Percentiles rank a stretch among this genome's conserved stretches.
These are phyloP conservation scores for Macrosteles quadrilineatus DNA, from an alignment of 1,140 invertebrate species.

Conservation along the genomic window DNA sequence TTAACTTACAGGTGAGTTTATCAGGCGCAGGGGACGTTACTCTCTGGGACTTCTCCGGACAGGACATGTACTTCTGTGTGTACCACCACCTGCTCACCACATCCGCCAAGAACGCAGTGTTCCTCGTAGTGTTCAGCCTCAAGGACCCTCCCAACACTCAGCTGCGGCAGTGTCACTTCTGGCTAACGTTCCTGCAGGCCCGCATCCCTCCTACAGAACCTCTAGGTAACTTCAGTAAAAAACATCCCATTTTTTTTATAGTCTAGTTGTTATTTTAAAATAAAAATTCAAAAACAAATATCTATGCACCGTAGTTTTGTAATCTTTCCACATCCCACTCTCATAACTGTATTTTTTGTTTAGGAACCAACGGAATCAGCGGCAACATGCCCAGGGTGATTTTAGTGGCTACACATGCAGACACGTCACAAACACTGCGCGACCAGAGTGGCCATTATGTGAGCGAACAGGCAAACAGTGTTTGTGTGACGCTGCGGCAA, in stretches of 20 bases:
- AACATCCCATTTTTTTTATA: constrained; percentile 27
- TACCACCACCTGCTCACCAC: constrained; percentile 79
- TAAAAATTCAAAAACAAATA: no score
- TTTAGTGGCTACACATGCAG: constrained; percentile 69
- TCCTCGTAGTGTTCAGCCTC: constrained; percentile 74
- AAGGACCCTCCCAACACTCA: constrained; percentile 71
- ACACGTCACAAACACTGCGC: constrained; percentile 55
- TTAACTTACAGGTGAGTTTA: constrained; percentile 57
- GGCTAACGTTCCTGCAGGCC: constrained; percentile 78
- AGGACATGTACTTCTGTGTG: constrained; percentile 74
- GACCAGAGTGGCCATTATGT: constrained; percentile 59
- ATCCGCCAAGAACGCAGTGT: constrained; percentile 56
- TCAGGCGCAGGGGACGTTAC: constrained; percentile 64
- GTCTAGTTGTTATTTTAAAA: no score
- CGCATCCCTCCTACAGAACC: constrained; percentile 67
- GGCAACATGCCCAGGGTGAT: constrained; percentile 56
- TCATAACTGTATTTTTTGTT: no score
- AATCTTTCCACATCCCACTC: no score
- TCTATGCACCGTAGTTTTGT: no score
- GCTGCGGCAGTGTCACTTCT: constrained; percentile 74
- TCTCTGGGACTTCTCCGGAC: constrained; percentile 83
- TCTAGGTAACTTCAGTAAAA: constrained; percentile 58
- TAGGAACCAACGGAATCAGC: constrained; percentile 59
- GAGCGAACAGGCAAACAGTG: constrained; percentile 58
- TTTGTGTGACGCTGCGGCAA: constrained; percentile 52